These are phyloP conservation scores for Cenopis cana DNA, from an alignment of 2,888 invertebrate genomes.

Conservation along the genomic window DNA sequence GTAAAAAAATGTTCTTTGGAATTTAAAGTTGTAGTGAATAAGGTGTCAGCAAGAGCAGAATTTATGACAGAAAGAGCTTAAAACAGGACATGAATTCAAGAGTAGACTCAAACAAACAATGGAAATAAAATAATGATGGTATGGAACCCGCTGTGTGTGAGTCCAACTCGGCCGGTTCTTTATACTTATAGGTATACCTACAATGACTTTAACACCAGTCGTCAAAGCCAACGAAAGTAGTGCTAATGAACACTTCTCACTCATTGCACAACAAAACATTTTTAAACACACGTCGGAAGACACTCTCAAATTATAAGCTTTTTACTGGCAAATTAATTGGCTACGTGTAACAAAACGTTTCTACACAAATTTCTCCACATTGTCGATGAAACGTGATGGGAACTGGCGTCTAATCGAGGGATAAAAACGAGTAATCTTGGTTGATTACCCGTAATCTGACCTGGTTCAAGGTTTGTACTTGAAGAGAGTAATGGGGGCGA, in stretches of 20 bases:
- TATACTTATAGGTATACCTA: not conserved
- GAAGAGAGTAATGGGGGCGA: not conserved
- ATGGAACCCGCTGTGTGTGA: too few species aligned
- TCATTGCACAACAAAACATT: constrained; percentile 29
- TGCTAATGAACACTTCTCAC: constrained; percentile 19
- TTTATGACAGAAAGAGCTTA: too few species aligned
- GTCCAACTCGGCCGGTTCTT: not conserved
- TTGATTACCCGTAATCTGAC: constrained; percentile 29
- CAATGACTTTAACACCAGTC: not conserved
- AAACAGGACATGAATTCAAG: too few species aligned
- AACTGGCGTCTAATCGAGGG: constrained; percentile 29
- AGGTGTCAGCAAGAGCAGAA: too few species aligned
- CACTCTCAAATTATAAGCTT: constrained; percentile 22
- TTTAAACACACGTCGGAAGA: constrained; percentile 23
- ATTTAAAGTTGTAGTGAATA: not conserved
- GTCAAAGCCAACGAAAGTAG: constrained; percentile 7
- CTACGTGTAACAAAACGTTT: constrained; percentile 23
- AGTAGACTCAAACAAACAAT: too few species aligned
- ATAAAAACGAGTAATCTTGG: constrained; percentile 19
- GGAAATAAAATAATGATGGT: too few species aligned
- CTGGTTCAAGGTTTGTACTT: constrained; percentile 1
- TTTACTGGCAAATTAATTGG: constrained; percentile 36
- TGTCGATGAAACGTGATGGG: constrained; percentile 33
- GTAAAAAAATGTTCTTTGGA: not conserved
- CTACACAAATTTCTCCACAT: constrained; percentile 34